Evolutionary conservation across 2,888 invertebrate species (phyloP).

Genomic region (Hetaerina titia): DNA sequence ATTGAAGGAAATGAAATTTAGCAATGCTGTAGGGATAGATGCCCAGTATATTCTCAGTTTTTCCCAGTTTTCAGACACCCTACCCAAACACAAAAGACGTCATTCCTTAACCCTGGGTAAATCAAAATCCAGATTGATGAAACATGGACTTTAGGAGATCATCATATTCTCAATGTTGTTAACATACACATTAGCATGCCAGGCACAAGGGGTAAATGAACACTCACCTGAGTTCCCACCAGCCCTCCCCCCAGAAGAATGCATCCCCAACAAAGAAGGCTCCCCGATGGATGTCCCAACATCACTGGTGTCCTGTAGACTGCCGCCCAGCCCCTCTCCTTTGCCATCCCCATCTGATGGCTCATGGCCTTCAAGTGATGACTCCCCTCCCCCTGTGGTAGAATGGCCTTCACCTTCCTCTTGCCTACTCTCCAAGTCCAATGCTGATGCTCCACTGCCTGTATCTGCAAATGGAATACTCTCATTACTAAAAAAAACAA

Average conservation of each 20-base stretch:
- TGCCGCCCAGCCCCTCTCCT: not conserved
- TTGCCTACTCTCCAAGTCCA: constrained; percentile 69
- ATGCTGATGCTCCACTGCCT: constrained; percentile 68
- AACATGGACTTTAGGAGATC: too few species aligned
- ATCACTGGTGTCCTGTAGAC: not conserved
- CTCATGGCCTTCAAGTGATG: constrained; percentile 68
- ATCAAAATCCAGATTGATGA: too few species aligned
- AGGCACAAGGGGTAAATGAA: not conserved
- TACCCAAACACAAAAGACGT: too few species aligned
- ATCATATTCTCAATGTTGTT: too few species aligned
- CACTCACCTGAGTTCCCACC: not conserved
- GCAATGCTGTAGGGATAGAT: too few species aligned
- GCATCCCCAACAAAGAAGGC: not conserved
- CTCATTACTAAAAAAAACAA: not conserved
- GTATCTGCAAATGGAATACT: not conserved
- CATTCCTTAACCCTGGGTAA: too few species aligned
- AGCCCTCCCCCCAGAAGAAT: not conserved
- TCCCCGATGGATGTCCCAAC: constrained; percentile 13
- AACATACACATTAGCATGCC: too few species aligned
- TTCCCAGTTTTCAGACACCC: too few species aligned
- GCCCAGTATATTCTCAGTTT: too few species aligned
- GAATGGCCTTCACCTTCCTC: constrained; percentile 69
- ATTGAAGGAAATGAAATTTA: too few species aligned
- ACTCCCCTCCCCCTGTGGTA: constrained; percentile 67
- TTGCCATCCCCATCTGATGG: constrained; percentile 68